These are phyloP conservation scores for Parazoanthus atlanticus DNA, from an alignment of 92 coral and sea anemone genomes.

Conservation along the genomic window DNA sequence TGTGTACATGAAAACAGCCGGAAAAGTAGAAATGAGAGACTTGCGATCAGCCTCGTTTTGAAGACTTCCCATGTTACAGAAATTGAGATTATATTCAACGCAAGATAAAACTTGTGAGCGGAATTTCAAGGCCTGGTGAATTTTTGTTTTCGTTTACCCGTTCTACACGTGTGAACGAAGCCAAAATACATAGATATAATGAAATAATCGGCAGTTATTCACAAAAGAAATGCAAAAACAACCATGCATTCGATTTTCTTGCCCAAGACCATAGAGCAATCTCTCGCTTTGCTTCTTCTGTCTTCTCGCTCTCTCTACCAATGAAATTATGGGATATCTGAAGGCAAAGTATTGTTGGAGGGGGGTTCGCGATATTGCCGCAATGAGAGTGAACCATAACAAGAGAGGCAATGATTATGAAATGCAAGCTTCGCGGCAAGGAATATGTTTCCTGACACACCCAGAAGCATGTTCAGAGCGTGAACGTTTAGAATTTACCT, in stretches of 20 bases:
- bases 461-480: slow-evolving; percentile 40
- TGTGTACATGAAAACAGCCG: neutral
- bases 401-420: slow-evolving; percentile 67
- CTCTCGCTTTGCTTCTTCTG: neutral
- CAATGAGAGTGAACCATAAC: slow-evolving; percentile 61
- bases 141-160: neutral
- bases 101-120: neutral
- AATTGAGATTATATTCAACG: neutral
- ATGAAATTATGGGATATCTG: slow-evolving; percentile 89
- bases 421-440: slow-evolving; percentile 63
- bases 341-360: slow-evolving; percentile 70
- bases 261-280: neutral
- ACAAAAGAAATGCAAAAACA: neutral
- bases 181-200: neutral
- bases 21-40: neutral
- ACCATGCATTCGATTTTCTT: neutral
- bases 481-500: slow-evolving; percentile 18
- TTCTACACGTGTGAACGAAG: neutral
- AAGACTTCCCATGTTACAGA: neutral
- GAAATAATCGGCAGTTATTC: neutral
- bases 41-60: slow-evolving; percentile 16
- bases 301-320: slow-evolving; percentile 27
- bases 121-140: neutral
- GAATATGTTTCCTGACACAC: slow-evolving; percentile 62
- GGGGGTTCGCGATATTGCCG: slow-evolving; percentile 82